Evolutionary conservation across 2,113 vertebrate species (phyloP), one percentile per base, ranked within the genome.

Genomic region (Phrynosoma platyrhinos): DNA sequence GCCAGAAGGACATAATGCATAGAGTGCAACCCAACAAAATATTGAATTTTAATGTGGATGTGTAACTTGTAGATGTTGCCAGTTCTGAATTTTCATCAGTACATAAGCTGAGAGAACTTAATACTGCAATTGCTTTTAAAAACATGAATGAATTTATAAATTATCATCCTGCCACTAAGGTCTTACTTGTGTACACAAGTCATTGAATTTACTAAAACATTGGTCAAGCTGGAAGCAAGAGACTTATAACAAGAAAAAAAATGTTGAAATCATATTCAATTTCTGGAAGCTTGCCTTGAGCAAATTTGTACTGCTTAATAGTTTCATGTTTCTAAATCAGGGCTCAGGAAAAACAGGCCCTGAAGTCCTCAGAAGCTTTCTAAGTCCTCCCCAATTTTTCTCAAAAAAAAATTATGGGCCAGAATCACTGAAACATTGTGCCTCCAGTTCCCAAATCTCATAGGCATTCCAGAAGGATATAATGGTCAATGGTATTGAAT

Each of bases 181-280:
- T 36, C 36, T 36, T 36, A 36, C 83, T 95, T 83, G 71, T 27
- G 36, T 86, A 87, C 88, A 72, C 91, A 80, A 80, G 64, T 75
- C 84, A 52, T 20, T 53, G 7, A 58, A 14, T 76, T 69, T 5
- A 5, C 0, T 13, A 71, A 80, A 88, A 2, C 55, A 30, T 68
- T 86, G 89, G 89, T 94, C 93, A 87, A 87, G 86, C 84, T 91
- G 87, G 89, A 82, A 91, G 55, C 18, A 87, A 93, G 68, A 71
- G 85, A 90, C 89, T 58, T 5, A 52, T 13, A 20, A 40, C 0
- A 23, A 52, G 85, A 79, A 87, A 32, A 32, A 2, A 9, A 75
- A 18, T 85, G 55, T 78, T 84, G 86, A 79, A 72, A 4, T 5
- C 32, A 68, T 42, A 0, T 9, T 80, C 10, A 0, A 58, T 14